Base-by-base conservation (phyloP, 2,888 invertebrate species). In the Empis livida region DNA sequence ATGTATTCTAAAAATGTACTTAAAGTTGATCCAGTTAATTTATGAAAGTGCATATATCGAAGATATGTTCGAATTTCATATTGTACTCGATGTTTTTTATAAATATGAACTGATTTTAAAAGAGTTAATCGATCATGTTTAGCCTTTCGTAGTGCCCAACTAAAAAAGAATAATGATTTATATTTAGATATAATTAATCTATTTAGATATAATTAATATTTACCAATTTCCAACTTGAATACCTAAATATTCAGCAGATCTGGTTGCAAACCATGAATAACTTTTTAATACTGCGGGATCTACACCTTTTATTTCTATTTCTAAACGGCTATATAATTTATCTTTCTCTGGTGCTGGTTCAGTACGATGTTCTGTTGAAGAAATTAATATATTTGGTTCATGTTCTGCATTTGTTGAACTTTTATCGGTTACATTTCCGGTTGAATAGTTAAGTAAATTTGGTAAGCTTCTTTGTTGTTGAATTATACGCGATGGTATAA, bases 1-100 rank as follows among this genome's bases (percentile, higher is more conserved):
- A 96, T 80, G 65, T 99, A 99, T 71, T 99, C 99, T 45, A 99
- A 70, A 64, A 89, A 88, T 10, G 97, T 96, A 55, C 91, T 91
- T 43, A 94, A 84, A 11, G 97, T 99, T 5, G 95, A 95, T 1
- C 92, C 94, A 0, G 99, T 99, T 11, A 99, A 63, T 58, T 84
- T 77, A 57, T 84, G 80, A 27, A 94, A 78, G 58, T 86, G 81
- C 60, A 95, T 73, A 59, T 85, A 84, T 51, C 84, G 78, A 66
- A 84, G 95, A 69, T 95, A 87, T 4, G 97, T 97, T 56, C 97
- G 77, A 15, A 85, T 78, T 73, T 99, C 99, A 68, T 99, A 99
- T 61, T 97, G 96, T 0, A 92, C 91, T 61, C 83, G 78, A 68
- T 95, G 93, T 60, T 96, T 96, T 65, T 93, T 93, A 63, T 86